phyloP scores from a whole-genome alignment of 2,113 vertebrate genomes.

The Gallinago paraguaiae region DNA sequence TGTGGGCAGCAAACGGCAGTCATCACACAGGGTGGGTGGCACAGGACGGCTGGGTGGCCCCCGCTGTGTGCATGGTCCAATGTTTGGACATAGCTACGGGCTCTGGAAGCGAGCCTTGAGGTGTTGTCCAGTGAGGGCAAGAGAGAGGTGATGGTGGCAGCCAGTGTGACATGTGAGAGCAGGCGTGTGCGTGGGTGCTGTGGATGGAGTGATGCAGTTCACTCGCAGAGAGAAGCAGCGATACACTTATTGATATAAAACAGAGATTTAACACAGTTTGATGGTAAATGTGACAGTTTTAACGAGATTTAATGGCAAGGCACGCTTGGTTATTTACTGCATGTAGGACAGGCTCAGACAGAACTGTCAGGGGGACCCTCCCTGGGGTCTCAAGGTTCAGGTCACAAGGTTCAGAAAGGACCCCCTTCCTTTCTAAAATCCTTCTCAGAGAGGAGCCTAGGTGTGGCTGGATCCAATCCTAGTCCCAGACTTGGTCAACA shows the following conservation, averaged over 20 bases:
- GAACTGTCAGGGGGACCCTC: background rate
- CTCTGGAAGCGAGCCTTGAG: background rate
- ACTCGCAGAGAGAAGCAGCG: background rate
- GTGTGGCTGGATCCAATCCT: background rate
- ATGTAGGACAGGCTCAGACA: background rate
- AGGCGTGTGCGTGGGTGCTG: accelerated
- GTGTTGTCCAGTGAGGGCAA: background rate
- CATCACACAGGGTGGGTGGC: background rate
- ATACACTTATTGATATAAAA: background rate
- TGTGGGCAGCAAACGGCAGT: background rate
- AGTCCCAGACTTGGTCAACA: background rate
- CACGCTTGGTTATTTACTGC: background rate
- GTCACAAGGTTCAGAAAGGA: background rate
- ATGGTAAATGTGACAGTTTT: background rate
- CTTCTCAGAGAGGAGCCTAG: background rate
- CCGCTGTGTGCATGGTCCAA: accelerated
- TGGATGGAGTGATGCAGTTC: background rate
- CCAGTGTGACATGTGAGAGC: accelerated
- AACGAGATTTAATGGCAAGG: background rate
- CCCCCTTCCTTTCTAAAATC: background rate
- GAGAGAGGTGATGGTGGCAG: accelerated
- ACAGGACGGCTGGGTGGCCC: accelerated
- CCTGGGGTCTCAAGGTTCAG: too few relatives aligned
- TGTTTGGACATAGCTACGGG: accelerated
- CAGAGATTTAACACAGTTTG: background rate